Base-by-base conservation (phyloP, 2,113 vertebrate genomes). In the Stercorarius parasiticus region DNA sequence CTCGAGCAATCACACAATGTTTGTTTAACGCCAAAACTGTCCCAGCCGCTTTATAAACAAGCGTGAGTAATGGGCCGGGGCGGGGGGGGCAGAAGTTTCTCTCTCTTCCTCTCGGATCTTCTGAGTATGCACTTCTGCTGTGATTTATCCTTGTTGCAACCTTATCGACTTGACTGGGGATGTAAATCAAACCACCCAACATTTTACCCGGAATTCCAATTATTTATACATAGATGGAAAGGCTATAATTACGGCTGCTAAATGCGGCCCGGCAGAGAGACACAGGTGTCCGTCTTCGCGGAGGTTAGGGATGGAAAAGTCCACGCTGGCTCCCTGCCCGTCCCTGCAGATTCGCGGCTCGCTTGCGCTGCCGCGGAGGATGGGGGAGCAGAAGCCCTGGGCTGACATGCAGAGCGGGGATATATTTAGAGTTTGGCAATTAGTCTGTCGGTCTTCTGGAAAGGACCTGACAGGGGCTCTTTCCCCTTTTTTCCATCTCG, bases 61-160 rank as follows among this genome's bases (percentile, higher is more conserved):
- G 92, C 66, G 22, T 76, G 93, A 96, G 78, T 76, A 90, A 96
- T 93, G 86, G 90, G 52, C 17, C 67, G 18, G 1, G 47, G 30
- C 4, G 8, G 7, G 30, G 62, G 40, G 34, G 47, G 32, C 36
- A 66, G 76, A 89, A 96, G 83, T 79, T 93, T 64, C 95, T 83
- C 71, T 36, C 58, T 78, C 91, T 87, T 87, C 93, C 95, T 94
- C 90, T 87, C n/a, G 3, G 78, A 91, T 94, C 87, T 76, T 93
- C 94, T 95, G 95, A 96, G 84, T 82, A 9, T 26, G 92, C 93
- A 65, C 53, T 95, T 95, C 84, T 91, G 93, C 91, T 2, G 1
- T 91, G 90, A 95, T 96, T 97, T 96, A 93, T 96, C 96, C 95
- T 96, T 87, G 73, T 84, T 32, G 81, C 95, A 93, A 90, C 93